These are phyloP conservation scores for Lucifuga dentata DNA, from an alignment of 2,113 vertebrate species.

Conservation along the genomic window DNA sequence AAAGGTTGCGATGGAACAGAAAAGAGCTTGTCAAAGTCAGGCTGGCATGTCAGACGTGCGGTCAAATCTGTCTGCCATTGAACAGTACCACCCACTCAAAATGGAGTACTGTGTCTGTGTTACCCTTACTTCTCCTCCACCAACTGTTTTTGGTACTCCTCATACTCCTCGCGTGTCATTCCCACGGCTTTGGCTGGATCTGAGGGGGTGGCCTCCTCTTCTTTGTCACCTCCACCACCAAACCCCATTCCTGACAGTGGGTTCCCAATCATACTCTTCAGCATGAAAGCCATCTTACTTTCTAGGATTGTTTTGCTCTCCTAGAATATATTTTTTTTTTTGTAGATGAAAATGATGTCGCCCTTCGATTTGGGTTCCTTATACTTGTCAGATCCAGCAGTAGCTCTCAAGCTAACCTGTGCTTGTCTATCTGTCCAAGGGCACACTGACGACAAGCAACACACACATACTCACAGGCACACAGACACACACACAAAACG, in stretches of 20 bases:
- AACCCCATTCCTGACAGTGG: constrained; percentile 94
- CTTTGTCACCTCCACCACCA: constrained; percentile 89
- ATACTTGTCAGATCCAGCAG: constrained; percentile 62
- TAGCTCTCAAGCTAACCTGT: constrained; percentile 81
- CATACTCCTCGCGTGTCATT: constrained; percentile 97
- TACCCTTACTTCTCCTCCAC: constrained; percentile 97
- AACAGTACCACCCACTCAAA: constrained; percentile 19
- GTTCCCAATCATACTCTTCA: constrained; percentile 94
- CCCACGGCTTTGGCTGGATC: constrained; percentile 93
- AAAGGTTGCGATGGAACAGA: background rate
- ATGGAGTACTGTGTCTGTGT: constrained; percentile 19
- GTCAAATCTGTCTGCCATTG: constrained; percentile 8
- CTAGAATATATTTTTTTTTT: constrained; percentile 10
- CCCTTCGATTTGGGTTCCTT: constrained; percentile 51
- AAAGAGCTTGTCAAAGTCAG: constrained; percentile 70
- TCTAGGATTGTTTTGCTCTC: constrained; percentile 16
- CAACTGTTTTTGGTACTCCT: constrained; percentile 97
- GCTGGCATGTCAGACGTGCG: constrained; percentile 26
- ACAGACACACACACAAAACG: constrained; percentile 63
- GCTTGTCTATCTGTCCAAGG: constrained; percentile 84
- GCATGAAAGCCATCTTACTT: constrained; percentile 90
- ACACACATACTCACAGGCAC: constrained; percentile 75
- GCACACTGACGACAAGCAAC: constrained; percentile 80
- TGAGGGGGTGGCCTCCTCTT: constrained; percentile 87
- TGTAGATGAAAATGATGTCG: constrained; percentile 3